phyloP scores from a whole-genome alignment of 2,113 vertebrate species.

The Tonatia bakeri region DNA sequence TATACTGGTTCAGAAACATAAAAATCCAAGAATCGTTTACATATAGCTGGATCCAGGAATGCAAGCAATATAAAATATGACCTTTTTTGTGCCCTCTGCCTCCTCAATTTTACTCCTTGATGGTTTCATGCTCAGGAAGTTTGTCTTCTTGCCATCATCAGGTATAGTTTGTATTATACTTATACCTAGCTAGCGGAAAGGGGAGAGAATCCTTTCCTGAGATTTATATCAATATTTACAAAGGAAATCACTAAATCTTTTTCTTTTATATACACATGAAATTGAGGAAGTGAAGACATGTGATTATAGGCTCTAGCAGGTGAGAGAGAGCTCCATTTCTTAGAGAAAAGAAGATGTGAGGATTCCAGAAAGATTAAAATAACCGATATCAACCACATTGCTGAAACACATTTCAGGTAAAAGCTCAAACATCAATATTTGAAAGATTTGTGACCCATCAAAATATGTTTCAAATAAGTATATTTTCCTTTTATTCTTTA shows the following conservation, averaged over 20 bases:
- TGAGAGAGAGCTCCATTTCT: not conserved
- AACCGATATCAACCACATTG: not conserved
- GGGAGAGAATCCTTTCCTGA: not conserved
- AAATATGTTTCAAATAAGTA: slow-evolving; percentile 5
- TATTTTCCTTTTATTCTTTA: slow-evolving; percentile 18
- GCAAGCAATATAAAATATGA: not conserved
- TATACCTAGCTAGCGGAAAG: not conserved
- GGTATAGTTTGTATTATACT: not conserved
- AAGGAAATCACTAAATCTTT: not conserved
- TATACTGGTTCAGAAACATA: not conserved
- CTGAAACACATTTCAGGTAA: not conserved
- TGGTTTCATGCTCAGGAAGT: not conserved
- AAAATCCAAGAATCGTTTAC: not conserved
- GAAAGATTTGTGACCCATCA: slow-evolving; percentile 36
- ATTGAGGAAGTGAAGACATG: not conserved
- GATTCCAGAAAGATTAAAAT: not conserved
- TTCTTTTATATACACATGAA: slow-evolving; percentile 26
- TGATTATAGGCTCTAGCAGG: not conserved
- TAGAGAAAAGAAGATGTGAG: not conserved
- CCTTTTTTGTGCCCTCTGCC: not conserved
- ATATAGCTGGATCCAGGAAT: not conserved
- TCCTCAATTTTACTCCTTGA: not conserved
- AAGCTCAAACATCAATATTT: not conserved
- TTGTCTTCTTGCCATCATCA: not conserved
- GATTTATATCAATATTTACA: slow-evolving; percentile 30